Percentiles rank a stretch among this genome's conserved stretches.
Evolutionary conservation across 1,140 invertebrate genomes (phyloP).

Genomic region (Melitaea cinxia): DNA sequence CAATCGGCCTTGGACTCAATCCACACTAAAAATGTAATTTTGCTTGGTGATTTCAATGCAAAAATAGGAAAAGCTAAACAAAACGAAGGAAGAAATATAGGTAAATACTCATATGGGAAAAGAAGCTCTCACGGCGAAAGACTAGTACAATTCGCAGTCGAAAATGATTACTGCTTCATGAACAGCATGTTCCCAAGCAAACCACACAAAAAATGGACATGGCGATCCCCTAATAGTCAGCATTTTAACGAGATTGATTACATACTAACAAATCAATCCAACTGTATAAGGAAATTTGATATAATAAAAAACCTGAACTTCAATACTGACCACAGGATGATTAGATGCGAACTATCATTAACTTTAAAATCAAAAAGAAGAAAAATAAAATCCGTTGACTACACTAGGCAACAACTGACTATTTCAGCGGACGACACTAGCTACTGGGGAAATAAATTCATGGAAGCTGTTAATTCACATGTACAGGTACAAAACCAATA

Average conservation of each 20-base stretch:
- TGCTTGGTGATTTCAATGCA: slow-evolving; percentile 35
- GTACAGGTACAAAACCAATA: too few species aligned
- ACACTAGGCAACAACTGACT: too few species aligned
- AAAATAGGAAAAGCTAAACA: slow-evolving; percentile 30
- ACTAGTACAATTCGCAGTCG: slow-evolving; percentile 29
- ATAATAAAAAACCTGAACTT: neutral
- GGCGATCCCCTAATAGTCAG: slow-evolving; percentile 19
- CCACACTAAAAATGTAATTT: slow-evolving; percentile 18
- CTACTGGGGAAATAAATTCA: too few species aligned
- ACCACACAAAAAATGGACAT: slow-evolving; percentile 25
- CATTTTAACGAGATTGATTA: slow-evolving; percentile 26
- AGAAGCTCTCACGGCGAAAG: slow-evolving; percentile 30
- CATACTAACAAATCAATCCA: slow-evolving; percentile 7
- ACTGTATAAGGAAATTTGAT: neutral
- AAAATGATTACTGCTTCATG: slow-evolving; percentile 22
- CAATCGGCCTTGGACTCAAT: slow-evolving; percentile 17
- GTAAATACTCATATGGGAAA: slow-evolving; percentile 27
- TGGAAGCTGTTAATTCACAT: too few species aligned
- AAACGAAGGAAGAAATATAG: slow-evolving; percentile 16
- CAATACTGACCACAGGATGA: neutral
- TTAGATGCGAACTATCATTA: neutral
- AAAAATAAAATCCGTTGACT: slow-evolving; percentile 5
- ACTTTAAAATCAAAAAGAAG: neutral
- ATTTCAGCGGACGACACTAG: too few species aligned
- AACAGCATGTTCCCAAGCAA: neutral